phyloP scores from a whole-genome alignment of 1,140 invertebrate genomes.

The Phortica variegata region DNA sequence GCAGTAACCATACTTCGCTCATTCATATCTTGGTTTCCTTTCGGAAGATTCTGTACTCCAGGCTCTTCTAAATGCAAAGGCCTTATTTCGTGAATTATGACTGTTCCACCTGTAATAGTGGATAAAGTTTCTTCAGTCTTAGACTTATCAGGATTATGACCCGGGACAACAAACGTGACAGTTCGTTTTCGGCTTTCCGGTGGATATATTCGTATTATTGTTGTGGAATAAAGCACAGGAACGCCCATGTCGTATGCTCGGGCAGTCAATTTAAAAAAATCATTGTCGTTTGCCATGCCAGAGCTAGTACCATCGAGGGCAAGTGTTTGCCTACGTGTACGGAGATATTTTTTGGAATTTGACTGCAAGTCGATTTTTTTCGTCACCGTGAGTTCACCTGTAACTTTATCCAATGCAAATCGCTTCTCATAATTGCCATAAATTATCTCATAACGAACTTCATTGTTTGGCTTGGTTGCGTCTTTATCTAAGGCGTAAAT shows the following conservation, averaged over 20 bases:
- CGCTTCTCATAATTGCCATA: slow-evolving; percentile 77
- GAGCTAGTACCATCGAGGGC: slow-evolving; percentile 24
- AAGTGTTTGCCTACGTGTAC: slow-evolving; percentile 45
- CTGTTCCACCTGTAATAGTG: slow-evolving; percentile 73
- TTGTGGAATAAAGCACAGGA: slow-evolving; percentile 68
- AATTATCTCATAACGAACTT: slow-evolving; percentile 80
- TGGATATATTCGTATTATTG: slow-evolving; percentile 68
- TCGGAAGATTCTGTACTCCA: slow-evolving; percentile 37
- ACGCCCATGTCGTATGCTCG: slow-evolving; percentile 80
- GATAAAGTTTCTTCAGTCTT: slow-evolving; percentile 72
- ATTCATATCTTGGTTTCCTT: slow-evolving; percentile 29
- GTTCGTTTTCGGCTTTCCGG: slow-evolving; percentile 68
- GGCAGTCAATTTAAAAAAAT: slow-evolving; percentile 66
- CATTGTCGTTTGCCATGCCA: slow-evolving; percentile 50
- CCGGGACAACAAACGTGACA: slow-evolving; percentile 77
- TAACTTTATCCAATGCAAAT: slow-evolving; percentile 75
- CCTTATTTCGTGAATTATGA: slow-evolving; percentile 71
- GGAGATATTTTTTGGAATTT: slow-evolving; percentile 16
- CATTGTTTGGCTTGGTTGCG: slow-evolving; percentile 81
- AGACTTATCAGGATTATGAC: slow-evolving; percentile 68
- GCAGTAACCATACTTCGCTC: slow-evolving; percentile 75
- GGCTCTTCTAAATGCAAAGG: slow-evolving; percentile 62
- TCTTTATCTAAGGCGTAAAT: slow-evolving; percentile 81
- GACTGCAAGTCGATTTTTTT: slow-evolving; percentile 38
- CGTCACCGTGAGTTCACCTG: slow-evolving; percentile 64